A percentile compares a stretch with the other conserved stretches of the same genome.
phyloP scores from a whole-genome alignment of 2,888 invertebrate species.

The Timandra comae region DNA sequence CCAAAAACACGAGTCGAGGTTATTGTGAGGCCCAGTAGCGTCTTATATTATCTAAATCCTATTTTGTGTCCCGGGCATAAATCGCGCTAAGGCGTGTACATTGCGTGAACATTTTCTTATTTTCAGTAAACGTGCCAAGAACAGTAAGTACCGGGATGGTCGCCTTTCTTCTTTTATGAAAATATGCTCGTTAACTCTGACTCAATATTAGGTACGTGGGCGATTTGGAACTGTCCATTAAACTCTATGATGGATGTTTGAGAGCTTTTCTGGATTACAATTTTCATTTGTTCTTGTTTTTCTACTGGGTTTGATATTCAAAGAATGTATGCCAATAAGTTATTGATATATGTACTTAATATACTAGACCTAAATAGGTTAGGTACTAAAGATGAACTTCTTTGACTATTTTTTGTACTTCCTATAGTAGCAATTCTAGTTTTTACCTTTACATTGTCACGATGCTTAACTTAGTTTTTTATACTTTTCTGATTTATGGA shows the following conservation, averaged over 20 bases:
- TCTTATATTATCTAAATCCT: constrained; percentile 72
- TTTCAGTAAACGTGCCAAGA: constrained; percentile 70
- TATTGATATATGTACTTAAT: no score
- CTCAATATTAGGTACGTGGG: constrained; percentile 19
- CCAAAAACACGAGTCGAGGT: constrained; percentile 31
- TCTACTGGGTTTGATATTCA: no score
- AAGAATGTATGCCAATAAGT: no score
- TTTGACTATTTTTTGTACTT: no score
- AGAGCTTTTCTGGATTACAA: not conserved
- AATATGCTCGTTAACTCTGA: constrained; percentile 25
- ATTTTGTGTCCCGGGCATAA: constrained; percentile 72
- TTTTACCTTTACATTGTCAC: no score
- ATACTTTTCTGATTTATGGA: no score
- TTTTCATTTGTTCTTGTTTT: no score
- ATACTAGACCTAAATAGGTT: no score
- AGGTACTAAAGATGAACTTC: no score
- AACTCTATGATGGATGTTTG: not conserved
- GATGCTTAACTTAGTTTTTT: no score
- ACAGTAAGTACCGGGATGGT: constrained; percentile 57
- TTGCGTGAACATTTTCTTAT: constrained; percentile 73
- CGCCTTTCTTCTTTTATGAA: constrained; percentile 34
- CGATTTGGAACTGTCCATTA: not conserved
- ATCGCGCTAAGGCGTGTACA: constrained; percentile 66
- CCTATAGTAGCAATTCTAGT: no score
- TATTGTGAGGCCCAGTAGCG: constrained; percentile 47